Conservation (phyloP, 2,888 invertebrate species). For the Pterostichus niger region DNA sequence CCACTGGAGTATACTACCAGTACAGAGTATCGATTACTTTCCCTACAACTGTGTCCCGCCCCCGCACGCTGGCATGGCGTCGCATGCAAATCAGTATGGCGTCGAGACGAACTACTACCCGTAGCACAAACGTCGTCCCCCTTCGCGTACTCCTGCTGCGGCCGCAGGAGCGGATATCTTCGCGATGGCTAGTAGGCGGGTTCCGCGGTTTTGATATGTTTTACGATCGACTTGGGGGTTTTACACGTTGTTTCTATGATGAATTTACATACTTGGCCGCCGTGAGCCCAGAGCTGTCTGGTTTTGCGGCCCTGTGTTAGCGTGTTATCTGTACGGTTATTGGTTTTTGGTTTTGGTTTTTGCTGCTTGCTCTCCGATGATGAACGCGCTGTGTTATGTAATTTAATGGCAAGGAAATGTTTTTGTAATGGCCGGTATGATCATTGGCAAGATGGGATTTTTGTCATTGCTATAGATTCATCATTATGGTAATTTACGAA, state of each 20-base stretch:
- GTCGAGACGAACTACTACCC: slow-evolving; percentile 82
- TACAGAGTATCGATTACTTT: slow-evolving; percentile 68
- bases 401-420: slow-evolving; percentile 53
- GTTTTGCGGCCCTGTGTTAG: slow-evolving; percentile 39
- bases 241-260: slow-evolving; percentile 67
- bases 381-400: slow-evolving; percentile 45
- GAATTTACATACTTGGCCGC: slow-evolving; percentile 65
- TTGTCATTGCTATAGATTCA: slow-evolving; percentile 30
- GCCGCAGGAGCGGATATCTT: not conserved
- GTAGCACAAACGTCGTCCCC: slow-evolving; percentile 79
- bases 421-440: slow-evolving; percentile 53
- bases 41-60: slow-evolving; percentile 74
- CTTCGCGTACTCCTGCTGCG: slow-evolving; percentile 32
- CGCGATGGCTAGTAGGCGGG: slow-evolving; percentile 31
- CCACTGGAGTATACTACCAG: slow-evolving; percentile 53
- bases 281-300: slow-evolving; percentile 33
- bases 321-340: slow-evolving; percentile 63
- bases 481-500: not conserved
- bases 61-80: slow-evolving; percentile 78
- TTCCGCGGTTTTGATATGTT: slow-evolving; percentile 67
- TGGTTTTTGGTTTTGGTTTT: slow-evolving; percentile 59
- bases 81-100: slow-evolving; percentile 83
- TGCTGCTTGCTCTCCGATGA: slow-evolving; percentile 43
- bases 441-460: slow-evolving; percentile 23
- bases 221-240: slow-evolving; percentile 67